phyloP scores from a whole-genome alignment of 2,797 vertebrate species.

The Silurus aristotelis region DNA sequence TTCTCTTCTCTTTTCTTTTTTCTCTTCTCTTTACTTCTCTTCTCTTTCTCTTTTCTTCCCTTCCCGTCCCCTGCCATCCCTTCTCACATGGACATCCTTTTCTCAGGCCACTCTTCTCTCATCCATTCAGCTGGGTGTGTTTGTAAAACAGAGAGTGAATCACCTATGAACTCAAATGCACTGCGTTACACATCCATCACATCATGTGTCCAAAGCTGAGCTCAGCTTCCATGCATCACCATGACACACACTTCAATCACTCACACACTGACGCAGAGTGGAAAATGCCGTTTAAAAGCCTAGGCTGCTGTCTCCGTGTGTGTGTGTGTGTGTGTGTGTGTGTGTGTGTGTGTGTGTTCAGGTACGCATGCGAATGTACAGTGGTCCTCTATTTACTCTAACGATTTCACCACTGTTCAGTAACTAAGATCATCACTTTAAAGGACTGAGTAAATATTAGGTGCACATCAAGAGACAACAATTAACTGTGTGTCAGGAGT shows the following conservation, averaged over 20 bases:
- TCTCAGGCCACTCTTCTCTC: neutral
- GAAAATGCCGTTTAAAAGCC: neutral
- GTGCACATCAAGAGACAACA: neutral
- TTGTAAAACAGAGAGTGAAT: neutral
- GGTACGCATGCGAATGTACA: neutral
- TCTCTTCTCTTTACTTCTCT: no score
- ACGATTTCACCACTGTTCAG: neutral
- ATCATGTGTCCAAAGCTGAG: conserved; percentile 37
- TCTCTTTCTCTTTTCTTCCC: no score
- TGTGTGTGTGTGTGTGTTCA: neutral
- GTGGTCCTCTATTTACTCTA: neutral
- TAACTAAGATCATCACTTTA: neutral
- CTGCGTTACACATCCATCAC: conserved; percentile 42
- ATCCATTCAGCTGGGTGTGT: neutral
- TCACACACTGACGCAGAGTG: conserved; percentile 8
- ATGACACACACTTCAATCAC: conserved; percentile 43
- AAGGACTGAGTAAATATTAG: neutral
- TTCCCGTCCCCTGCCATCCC: no score
- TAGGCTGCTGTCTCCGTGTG: neutral
- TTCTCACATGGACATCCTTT: conserved; percentile 6
- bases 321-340: neutral
- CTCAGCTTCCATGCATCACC: conserved; percentile 39
- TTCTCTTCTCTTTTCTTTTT: no score
- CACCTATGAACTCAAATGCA: conserved; percentile 34
- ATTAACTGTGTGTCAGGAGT: neutral